Percentiles rank a stretch among this genome's conserved stretches.
Conservation (phyloP, 2,888 invertebrate genomes). For the Syritta pipiens region DNA sequence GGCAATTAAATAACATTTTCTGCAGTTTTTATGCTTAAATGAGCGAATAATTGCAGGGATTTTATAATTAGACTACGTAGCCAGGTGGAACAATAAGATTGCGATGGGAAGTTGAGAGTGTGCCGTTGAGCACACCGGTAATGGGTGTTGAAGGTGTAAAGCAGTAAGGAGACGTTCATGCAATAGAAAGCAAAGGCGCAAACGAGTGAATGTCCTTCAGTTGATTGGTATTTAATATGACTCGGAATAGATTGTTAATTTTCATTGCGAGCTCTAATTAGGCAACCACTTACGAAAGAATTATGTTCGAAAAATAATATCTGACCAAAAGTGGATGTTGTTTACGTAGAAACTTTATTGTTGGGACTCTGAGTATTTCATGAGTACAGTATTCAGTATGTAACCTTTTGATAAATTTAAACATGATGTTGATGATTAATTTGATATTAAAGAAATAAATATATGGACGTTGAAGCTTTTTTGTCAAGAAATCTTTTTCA, state of each 20-base stretch:
- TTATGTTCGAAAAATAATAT: conserved; percentile 8
- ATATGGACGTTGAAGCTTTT: no score
- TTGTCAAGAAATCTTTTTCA: no score
- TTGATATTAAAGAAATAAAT: no score
- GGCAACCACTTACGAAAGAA: conserved; percentile 43
- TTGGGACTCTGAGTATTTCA: no score
- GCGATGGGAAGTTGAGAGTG: not conserved
- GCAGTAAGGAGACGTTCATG: not conserved
- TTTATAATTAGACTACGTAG: conserved; percentile 66
- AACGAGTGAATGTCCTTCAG: conserved; percentile 38
- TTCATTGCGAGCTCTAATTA: conserved; percentile 60
- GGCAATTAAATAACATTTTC: conserved; percentile 69
- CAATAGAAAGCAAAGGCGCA: not conserved
- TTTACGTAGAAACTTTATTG: no score
- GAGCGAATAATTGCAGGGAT: conserved; percentile 69
- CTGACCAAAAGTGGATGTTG: not conserved
- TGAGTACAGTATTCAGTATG: no score
- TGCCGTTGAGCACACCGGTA: no score
- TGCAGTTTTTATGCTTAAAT: conserved; percentile 69
- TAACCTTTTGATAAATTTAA: no score
- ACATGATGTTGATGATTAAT: no score
- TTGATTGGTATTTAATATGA: conserved; percentile 64
- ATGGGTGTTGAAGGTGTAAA: not conserved
- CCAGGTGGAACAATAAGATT: conserved; percentile 47
- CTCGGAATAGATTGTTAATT: conserved; percentile 61